Base-by-base conservation (phyloP, 2,113 vertebrate genomes). In the Taurulus bubalis region DNA sequence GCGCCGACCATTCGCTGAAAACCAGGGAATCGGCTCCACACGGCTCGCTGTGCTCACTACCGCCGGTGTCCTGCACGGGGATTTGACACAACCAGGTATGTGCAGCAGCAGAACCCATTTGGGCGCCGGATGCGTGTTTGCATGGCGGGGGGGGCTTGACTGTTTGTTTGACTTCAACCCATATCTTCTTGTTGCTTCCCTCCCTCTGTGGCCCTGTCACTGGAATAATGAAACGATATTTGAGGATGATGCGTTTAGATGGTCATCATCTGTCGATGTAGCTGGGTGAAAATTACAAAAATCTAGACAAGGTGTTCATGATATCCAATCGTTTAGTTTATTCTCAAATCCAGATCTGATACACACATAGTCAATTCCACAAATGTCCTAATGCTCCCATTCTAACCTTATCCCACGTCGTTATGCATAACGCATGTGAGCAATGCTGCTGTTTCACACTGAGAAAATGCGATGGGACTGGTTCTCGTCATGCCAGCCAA, bases 51-150 rank as follows among this genome's bases (percentile, higher is more conserved):
- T 70, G 82, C 73, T 69, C 89, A 79, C 90, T 26, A 74, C 82
- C 55, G 34, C 70, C 71, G 71, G 76, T 76, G 73, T 86, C 75
- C 72, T 83, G 84, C 84, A 71, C 63, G 62, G 71, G 71, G 70
- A 80, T 88, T 72, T 83, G 47, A 87, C 84, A 86, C 72, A 8
- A 85, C 53, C 88, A 94, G 91, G 93, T 94, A 93, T 84, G 92
- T 92, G 82, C 82, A 66, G 79, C 74, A 40, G 66, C 78, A 67
- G 67, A 67, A 65, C 71, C 65, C 67, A 18, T 56, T 72, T 36
- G 59, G 73, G 70, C 36, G 58, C 75, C 58, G 42, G 63, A 67
- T 81, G 71, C 62, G 73, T 77, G 63, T 85, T 89, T 93, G 85
- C 82, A 84, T 86, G 96, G 92, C 87, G 16, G 36, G 36, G 56